Base-by-base conservation (phyloP, 1,140 invertebrate species). In the Centruroides vittatus region DNA sequence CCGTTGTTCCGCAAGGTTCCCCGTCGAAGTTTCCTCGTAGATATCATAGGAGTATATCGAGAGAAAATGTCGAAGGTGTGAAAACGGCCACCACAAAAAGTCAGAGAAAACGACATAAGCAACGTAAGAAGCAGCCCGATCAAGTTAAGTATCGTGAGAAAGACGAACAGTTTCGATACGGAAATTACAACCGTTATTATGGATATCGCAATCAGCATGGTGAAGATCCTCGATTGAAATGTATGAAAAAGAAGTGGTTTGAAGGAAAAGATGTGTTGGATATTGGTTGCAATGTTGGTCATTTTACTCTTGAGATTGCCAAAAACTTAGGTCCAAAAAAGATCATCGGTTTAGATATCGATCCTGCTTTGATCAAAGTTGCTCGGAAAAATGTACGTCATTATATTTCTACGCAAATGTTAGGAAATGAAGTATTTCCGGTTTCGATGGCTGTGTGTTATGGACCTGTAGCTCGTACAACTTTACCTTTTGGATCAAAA, bases 211-310 rank as follows among this genome's bases (percentile, higher is more conserved):
- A 93, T 74, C 80, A 85, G 53, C 84, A 86, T 61, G 54, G 66
- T 36, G 76, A 83, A 61, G 95, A 98, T 76, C 76, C 84, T 41
- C 79, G 96, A 56, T 74, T 98, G 54, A 81, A 82, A 65, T 82
- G 85, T 57, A 87, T 99, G 63, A 82, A 88, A 64, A 76, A 80
- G 52, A 85, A 94, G 66, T 80, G 96, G 70, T 97, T 98, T 73
- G 76, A 84, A 63, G 83, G 84, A 11, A 95, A 93, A 75, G 86
- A 93, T 74, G 84, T 98, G 35, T 78, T 99, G 50, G 96, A 99
- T 71, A 90, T 99, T 71, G 96, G 96, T 9, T 98, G 96, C 73
- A 99, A 99, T 78, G 86, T 93, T 66, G 96, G 96, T 3, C 88
- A 95, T 71, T 82, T 98, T 55, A 95, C 94, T 3, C 69, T 84